phyloP scores from a whole-genome alignment of 2,797 vertebrate species.

The Sarcophilus harrisii region DNA sequence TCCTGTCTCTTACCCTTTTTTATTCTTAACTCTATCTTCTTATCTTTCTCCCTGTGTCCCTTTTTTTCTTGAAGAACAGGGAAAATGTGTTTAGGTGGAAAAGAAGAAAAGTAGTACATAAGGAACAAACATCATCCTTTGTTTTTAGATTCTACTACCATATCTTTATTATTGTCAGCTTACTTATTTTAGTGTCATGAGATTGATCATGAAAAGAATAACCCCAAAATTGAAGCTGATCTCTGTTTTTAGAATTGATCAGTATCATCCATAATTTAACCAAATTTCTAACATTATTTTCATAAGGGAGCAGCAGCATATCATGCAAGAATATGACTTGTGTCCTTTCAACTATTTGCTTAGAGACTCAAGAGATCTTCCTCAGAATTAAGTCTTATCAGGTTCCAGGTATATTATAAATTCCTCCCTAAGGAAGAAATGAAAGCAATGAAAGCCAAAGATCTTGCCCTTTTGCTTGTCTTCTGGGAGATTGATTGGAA shows the following conservation, averaged over 20 bases:
- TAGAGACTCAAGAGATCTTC: background rate
- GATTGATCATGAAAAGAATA: conserved; percentile 5
- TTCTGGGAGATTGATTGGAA: background rate
- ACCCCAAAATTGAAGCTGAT: conserved; percentile 6
- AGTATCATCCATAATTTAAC: background rate
- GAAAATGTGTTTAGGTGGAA: background rate
- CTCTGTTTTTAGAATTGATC: conserved; percentile 4
- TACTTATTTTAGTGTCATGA: conserved; percentile 48
- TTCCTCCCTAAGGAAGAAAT: background rate
- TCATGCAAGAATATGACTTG: background rate
- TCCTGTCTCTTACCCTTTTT: conserved; percentile 36
- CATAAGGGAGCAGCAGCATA: background rate
- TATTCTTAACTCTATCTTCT: conserved; percentile 49
- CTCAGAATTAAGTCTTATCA: background rate
- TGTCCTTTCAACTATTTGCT: background rate
- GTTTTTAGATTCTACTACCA: background rate
- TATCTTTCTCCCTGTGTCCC: conserved; percentile 28
- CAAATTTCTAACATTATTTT: conserved; percentile 30
- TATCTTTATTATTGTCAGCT: conserved; percentile 20
- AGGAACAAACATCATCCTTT: background rate
- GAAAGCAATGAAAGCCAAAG: background rate
- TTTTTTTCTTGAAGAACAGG: conserved; percentile 22
- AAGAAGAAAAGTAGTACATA: background rate
- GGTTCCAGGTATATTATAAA: background rate
- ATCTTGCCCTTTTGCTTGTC: background rate